phyloP scores from a whole-genome alignment of 2,888 invertebrate genomes.

The Stenotaenia linearis region DNA sequence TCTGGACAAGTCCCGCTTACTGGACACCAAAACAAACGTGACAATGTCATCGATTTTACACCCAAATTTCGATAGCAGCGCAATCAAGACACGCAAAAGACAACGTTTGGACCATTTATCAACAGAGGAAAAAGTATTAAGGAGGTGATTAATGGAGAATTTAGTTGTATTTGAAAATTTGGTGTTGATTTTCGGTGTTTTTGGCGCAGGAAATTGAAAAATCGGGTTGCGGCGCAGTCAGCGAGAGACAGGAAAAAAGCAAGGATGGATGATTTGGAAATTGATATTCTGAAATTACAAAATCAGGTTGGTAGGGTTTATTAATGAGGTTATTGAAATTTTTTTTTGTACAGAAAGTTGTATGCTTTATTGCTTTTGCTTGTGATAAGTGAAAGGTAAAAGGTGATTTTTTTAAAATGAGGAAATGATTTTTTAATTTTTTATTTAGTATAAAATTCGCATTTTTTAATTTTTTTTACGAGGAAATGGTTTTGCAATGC shows the following conservation, averaged over 20 bases:
- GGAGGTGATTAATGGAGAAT: conserved; percentile 60
- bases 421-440: too few species aligned
- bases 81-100: conserved; percentile 56
- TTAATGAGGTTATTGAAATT: too few species aligned
- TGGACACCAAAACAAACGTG: background rate
- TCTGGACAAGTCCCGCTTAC: background rate
- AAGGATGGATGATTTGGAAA: conserved; percentile 82
- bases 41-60: conserved; percentile 6
- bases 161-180: background rate
- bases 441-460: too few species aligned
- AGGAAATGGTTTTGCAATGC: too few species aligned
- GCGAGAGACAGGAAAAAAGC: conserved; percentile 95
- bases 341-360: too few species aligned
- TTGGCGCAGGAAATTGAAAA: conserved; percentile 74
- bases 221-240: conserved; percentile 94
- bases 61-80: background rate
- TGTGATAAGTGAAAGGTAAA: too few species aligned
- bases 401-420: too few species aligned
- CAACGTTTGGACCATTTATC: conserved; percentile 69
- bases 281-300: conserved; percentile 47
- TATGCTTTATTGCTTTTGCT: too few species aligned
- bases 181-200: background rate
- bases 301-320: too few species aligned
- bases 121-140: conserved; percentile 79
- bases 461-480: too few species aligned